Evolutionary conservation across 2,888 invertebrate species (phyloP).

Genomic region (Lagria hirta): DNA sequence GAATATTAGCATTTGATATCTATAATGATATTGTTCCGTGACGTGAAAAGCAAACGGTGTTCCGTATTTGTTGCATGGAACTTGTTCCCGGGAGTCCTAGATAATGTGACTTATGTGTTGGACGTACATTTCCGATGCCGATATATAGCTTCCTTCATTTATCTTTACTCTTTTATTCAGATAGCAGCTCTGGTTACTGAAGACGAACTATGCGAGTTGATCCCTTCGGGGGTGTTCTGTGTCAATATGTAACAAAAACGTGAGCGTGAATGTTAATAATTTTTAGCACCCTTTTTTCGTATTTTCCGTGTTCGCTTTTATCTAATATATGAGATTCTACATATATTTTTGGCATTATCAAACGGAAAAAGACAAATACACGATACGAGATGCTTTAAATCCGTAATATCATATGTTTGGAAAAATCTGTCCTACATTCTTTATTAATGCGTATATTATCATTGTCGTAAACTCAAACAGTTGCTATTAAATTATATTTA

Average conservation of each 20-base stretch:
- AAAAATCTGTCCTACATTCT: no score
- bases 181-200: constrained; percentile 30
- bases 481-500: no score
- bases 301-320: no score
- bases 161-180: constrained; percentile 30
- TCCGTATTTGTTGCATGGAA: constrained; percentile 28
- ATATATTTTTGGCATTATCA: no score
- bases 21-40: constrained; percentile 48
- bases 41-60: constrained; percentile 40
- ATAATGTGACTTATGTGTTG: constrained; percentile 36
- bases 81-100: constrained; percentile 25
- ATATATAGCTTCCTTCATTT: constrained; percentile 30
- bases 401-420: no score
- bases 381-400: no score
- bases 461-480: no score
- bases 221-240: constrained; percentile 33
- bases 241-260: constrained; percentile 38
- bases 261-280: constrained; percentile 37
- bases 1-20: constrained; percentile 48
- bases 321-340: no score
- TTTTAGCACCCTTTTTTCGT: no score
- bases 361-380: no score
- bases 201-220: constrained; percentile 28
- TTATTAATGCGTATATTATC: no score
- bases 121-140: constrained; percentile 32